These are phyloP conservation scores for Chromis chromis DNA, from an alignment of 2,797 vertebrate species.

Conservation along the genomic window DNA sequence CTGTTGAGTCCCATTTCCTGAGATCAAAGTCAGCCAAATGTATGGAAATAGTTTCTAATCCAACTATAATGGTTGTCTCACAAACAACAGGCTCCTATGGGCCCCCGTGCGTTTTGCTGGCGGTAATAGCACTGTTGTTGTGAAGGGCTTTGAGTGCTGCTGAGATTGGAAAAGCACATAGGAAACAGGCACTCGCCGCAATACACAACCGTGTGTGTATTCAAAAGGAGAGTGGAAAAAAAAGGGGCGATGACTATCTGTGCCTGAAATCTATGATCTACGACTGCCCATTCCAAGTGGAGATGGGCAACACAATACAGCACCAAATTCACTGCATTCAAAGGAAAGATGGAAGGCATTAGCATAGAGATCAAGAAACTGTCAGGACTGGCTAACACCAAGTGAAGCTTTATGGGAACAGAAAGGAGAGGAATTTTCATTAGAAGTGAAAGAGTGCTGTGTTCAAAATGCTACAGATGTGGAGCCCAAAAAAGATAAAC, in stretches of 20 bases:
- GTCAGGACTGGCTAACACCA: constrained; percentile 36
- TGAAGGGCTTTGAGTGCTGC: constrained; percentile 54
- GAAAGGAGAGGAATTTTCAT: constrained; percentile 27
- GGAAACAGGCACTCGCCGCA: constrained; percentile 44
- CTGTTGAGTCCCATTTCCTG: constrained; percentile 54
- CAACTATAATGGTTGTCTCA: constrained; percentile 62
- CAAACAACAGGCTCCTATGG: constrained; percentile 62
- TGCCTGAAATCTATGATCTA: constrained; percentile 60
- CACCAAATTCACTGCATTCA: constrained; percentile 38
- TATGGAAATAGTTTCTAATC: constrained; percentile 71
- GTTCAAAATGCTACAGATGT: constrained; percentile 29
- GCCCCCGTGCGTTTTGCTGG: constrained; percentile 53
- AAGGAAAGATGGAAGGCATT: constrained; percentile 55
- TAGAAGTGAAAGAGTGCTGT: constrained; percentile 23
- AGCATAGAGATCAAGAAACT: constrained; percentile 42
- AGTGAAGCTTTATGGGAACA: constrained; percentile 40
- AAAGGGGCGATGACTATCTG: constrained; percentile 27
- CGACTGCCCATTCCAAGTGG: constrained; percentile 39
- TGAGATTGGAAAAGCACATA: constrained; percentile 50
- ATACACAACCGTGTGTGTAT: constrained; percentile 56
- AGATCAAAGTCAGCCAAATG: constrained; percentile 69
- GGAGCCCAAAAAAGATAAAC: constrained; percentile 16
- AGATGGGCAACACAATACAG: constrained; percentile 57
- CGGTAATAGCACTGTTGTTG: constrained; percentile 61
- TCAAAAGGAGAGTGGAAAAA: constrained; percentile 28